These are phyloP conservation scores for Sebastes jordani DNA, from an alignment of 2,797 vertebrate genomes.

Conservation along the genomic window DNA sequence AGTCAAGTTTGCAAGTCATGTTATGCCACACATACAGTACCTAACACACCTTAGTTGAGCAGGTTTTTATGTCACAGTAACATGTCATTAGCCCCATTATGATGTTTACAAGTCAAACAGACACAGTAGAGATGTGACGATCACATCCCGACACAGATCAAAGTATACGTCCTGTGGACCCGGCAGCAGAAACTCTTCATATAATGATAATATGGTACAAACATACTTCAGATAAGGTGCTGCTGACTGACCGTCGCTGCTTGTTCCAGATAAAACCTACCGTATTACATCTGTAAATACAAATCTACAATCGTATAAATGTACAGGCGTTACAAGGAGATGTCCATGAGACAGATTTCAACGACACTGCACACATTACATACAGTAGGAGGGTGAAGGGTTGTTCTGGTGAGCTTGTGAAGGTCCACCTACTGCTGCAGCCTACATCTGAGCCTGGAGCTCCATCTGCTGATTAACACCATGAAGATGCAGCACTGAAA, in stretches of 20 bases:
- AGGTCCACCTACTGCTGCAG: not conserved
- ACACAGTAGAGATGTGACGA: not conserved
- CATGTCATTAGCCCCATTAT: not conserved
- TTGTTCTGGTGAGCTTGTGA: not conserved
- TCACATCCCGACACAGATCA: not conserved
- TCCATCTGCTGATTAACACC: no score
- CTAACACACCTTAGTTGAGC: not conserved
- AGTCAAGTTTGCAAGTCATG: not conserved
- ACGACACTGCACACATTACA: not conserved
- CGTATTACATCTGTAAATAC: not conserved
- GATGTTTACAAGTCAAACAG: not conserved
- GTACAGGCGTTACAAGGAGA: conserved; percentile 30
- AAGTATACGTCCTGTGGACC: not conserved
- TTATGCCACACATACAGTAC: not conserved
- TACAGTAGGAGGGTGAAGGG: not conserved
- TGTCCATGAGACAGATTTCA: not conserved
- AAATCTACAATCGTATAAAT: not conserved
- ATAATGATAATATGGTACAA: not conserved
- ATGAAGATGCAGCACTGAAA: not conserved
- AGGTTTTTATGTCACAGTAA: not conserved
- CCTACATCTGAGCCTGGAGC: no score
- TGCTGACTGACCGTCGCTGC: not conserved
- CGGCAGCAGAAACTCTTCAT: not conserved
- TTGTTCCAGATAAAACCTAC: not conserved
- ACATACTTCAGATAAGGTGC: not conserved